These are phyloP conservation scores for Tridacna gigas DNA, from an alignment of 2,888 invertebrate species.

Conservation along the genomic window DNA sequence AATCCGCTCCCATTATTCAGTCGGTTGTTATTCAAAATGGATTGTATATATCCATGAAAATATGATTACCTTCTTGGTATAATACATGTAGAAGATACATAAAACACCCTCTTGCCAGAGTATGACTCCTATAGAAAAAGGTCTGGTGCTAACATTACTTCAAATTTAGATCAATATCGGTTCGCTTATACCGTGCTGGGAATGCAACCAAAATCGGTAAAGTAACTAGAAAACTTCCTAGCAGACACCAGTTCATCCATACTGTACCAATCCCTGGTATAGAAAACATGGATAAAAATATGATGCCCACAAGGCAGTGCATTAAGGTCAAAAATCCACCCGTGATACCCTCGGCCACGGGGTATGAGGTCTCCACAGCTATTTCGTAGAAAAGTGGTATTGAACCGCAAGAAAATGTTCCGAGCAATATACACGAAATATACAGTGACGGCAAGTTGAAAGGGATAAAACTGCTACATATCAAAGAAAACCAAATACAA, in stretches of 20 bases:
- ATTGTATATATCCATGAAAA: too few relatives aligned
- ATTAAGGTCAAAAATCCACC: slow-evolving; percentile 42
- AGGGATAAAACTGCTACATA: slow-evolving; percentile 22
- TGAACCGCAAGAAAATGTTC: slow-evolving; percentile 24
- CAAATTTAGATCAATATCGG: slow-evolving; percentile 27
- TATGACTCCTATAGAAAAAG: too few relatives aligned
- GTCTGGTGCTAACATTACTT: background rate
- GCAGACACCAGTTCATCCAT: slow-evolving; percentile 51
- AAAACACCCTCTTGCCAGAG: too few relatives aligned
- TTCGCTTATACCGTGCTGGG: slow-evolving; percentile 37
- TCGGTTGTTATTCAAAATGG: too few relatives aligned
- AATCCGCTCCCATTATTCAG: too few relatives aligned
- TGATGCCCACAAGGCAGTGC: slow-evolving; percentile 17
- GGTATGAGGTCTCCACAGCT: slow-evolving; percentile 40
- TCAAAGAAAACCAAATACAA: slow-evolving; percentile 36
- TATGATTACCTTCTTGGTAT: too few relatives aligned
- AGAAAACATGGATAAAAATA: slow-evolving; percentile 39
- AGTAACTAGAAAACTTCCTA: slow-evolving; percentile 26
- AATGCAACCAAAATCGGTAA: slow-evolving; percentile 36
- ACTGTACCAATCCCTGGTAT: slow-evolving; percentile 29
- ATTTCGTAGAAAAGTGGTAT: slow-evolving; percentile 39
- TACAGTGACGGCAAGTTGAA: slow-evolving; percentile 34
- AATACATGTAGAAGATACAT: too few relatives aligned
- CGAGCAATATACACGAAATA: slow-evolving; percentile 27
- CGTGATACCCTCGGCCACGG: slow-evolving; percentile 45